phyloP scores from a whole-genome alignment of 37 sponge, comb jelly and placozoan species.

The Oscarella lobularis region DNA sequence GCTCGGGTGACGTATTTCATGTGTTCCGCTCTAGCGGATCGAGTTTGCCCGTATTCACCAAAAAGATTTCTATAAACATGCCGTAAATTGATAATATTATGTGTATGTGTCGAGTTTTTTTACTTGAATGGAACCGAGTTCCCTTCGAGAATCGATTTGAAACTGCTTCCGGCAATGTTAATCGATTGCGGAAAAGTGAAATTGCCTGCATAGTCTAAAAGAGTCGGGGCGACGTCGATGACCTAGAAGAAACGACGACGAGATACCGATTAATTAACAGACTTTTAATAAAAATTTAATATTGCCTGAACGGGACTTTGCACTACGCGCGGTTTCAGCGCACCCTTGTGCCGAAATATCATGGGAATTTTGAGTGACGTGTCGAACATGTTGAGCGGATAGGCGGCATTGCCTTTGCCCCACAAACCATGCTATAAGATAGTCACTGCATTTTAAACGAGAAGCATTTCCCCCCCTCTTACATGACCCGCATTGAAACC shows the following conservation, averaged over 20 bases:
- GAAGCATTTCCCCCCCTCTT: not conserved
- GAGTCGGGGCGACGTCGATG: slow-evolving; percentile 52
- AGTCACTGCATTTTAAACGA: not conserved
- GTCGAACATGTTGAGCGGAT: slow-evolving; percentile 69
- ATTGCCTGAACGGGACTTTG: slow-evolving; percentile 31
- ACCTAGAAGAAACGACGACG: not conserved
- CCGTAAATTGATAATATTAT: too few relatives aligned
- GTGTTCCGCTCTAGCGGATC: not conserved
- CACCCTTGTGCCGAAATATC: slow-evolving; percentile 39
- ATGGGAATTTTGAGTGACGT: slow-evolving; percentile 50
- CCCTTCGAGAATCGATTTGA: too few relatives aligned
- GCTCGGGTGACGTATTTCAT: slow-evolving; percentile 29
- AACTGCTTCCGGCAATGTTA: slow-evolving; percentile 37
- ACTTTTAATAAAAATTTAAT: not conserved
- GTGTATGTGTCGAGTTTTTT: too few relatives aligned
- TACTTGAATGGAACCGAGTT: too few relatives aligned
- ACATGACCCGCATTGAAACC: slow-evolving; percentile 49
- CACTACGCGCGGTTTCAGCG: slow-evolving; percentile 30
- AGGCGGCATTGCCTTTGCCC: slow-evolving; percentile 69
- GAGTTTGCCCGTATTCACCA: slow-evolving; percentile 58
- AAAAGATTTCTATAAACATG: slow-evolving; percentile 18
- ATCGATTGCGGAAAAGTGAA: slow-evolving; percentile 8
- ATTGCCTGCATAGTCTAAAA: slow-evolving; percentile 45
- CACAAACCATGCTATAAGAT: slow-evolving; percentile 34
- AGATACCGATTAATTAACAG: not conserved